Evolutionary conservation across 2,113 vertebrate species (phyloP).

Genomic region (Phoenicopterus ruber): DNA sequence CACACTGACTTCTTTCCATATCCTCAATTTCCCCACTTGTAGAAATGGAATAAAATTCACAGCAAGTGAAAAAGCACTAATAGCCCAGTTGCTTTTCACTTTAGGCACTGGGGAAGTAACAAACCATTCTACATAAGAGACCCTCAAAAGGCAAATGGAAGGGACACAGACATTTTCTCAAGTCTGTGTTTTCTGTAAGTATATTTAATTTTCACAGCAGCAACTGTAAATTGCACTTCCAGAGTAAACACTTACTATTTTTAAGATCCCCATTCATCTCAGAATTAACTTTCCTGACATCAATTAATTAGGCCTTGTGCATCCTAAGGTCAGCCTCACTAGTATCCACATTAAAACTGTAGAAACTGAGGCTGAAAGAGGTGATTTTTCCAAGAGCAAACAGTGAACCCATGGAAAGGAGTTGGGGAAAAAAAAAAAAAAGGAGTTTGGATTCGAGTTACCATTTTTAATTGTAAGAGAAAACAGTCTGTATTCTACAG

Average conservation of each 20-base stretch:
- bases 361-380: background rate
- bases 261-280: background rate
- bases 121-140: background rate
- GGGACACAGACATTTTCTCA: background rate
- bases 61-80: background rate
- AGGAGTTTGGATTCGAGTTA: background rate
- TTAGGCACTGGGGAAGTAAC: background rate
- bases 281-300: slow-evolving; percentile 5
- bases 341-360: background rate
- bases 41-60: background rate
- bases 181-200: background rate
- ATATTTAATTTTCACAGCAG: background rate
- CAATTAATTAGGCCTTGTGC: background rate
- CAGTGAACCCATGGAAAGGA: background rate
- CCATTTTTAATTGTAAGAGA: background rate
- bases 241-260: background rate
- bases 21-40: background rate
- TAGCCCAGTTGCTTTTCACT: background rate
- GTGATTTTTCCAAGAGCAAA: background rate
- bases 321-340: background rate
- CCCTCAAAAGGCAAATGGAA: background rate
- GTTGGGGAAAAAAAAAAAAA: background rate
- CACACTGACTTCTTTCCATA: background rate
- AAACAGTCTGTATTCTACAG: background rate
- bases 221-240: background rate